Conservation (phyloP, 1,140 invertebrate species). For the Arion vulgaris region DNA sequence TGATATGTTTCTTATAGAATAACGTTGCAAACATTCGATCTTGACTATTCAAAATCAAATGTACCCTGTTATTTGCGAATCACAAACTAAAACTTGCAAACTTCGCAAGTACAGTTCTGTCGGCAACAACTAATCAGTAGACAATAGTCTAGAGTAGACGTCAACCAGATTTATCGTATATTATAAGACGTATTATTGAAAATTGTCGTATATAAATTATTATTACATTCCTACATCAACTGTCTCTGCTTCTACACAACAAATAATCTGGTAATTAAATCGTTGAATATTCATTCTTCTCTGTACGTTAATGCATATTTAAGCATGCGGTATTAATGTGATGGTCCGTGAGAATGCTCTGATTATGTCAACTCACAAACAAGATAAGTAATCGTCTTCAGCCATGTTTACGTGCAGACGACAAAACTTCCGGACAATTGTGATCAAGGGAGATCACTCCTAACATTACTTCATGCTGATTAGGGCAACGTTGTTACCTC, state of each 20-base stretch:
- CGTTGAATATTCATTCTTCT: neutral
- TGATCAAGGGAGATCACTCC: neutral
- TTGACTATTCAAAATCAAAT: no score
- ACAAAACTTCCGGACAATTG: neutral
- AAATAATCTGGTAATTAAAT: neutral
- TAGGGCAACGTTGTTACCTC: no score
- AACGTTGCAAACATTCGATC: no score
- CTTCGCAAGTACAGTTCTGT: no score
- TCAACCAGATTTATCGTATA: no score
- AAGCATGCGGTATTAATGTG: neutral
- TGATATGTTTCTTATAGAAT: no score
- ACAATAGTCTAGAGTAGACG: no score
- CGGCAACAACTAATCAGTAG: no score
- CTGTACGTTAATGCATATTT: neutral
- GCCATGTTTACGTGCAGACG: constrained; percentile 23
- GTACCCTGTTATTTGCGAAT: no score
- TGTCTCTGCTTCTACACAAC: neutral
- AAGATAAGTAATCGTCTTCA: neutral
- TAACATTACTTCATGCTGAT: no score
- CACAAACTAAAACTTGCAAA: no score
- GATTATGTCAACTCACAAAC: neutral
- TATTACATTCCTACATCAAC: neutral
- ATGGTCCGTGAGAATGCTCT: neutral
- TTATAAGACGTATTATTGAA: no score
- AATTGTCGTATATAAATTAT: neutral